A percentile compares a stretch with the other conserved stretches of the same genome.
Evolutionary conservation across 2,888 invertebrate species (phyloP).

Genomic region (Lordiphosa andalusiaca): DNA sequence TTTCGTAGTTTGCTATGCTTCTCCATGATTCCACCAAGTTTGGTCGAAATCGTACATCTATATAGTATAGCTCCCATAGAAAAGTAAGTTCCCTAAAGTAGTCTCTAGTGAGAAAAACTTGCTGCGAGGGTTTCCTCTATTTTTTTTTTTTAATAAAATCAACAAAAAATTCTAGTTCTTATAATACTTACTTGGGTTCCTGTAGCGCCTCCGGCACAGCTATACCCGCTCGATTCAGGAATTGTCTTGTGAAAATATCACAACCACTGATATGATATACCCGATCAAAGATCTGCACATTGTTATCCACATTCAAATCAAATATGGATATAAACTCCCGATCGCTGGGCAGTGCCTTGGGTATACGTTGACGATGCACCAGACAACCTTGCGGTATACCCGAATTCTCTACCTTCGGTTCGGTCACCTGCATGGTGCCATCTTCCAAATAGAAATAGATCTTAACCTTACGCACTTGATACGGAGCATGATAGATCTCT

Average conservation of each 20-base stretch:
- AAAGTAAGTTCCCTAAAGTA: too few relatives aligned
- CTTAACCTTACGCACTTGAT: constrained; percentile 88
- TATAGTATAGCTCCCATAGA: too few relatives aligned
- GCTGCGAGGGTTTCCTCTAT: too few relatives aligned
- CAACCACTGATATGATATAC: constrained; percentile 91
- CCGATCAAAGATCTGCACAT: constrained; percentile 90
- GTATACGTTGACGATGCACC: constrained; percentile 90
- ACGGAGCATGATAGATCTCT: constrained; percentile 85
- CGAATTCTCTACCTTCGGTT: constrained; percentile 90
- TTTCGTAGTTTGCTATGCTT: too few relatives aligned
- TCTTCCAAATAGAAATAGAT: constrained; percentile 94
- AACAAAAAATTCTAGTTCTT: too few relatives aligned
- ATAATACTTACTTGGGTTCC: constrained; percentile 81
- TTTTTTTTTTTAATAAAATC: too few relatives aligned
- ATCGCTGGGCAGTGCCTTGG: constrained; percentile 86
- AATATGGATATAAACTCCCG: constrained; percentile 90
- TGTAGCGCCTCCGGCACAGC: constrained; percentile 87
- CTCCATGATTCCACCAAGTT: too few relatives aligned
- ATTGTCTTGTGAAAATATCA: constrained; percentile 92
- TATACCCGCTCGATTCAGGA: constrained; percentile 91
- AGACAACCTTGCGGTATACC: constrained; percentile 92
- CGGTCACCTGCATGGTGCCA: constrained; percentile 92
- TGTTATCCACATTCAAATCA: constrained; percentile 91
- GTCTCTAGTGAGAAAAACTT: too few relatives aligned
- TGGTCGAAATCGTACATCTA: too few relatives aligned